Conservation (phyloP, 1,140 invertebrate species). For the Pectinophora gossypiella region DNA sequence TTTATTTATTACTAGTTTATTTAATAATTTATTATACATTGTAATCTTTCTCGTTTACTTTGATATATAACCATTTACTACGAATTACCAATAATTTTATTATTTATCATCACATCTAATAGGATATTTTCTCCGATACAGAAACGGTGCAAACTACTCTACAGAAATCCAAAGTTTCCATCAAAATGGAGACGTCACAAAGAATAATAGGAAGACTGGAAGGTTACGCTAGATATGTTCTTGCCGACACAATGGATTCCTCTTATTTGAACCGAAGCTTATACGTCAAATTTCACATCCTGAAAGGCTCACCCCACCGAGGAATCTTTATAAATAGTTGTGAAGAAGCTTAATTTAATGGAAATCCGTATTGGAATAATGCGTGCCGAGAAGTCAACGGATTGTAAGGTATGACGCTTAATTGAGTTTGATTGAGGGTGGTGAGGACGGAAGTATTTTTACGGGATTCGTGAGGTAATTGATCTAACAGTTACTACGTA, state of each 20-base stretch:
- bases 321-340: conserved; percentile 73
- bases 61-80: too few relatives aligned
- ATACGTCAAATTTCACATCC: conserved; percentile 72
- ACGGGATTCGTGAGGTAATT: too few relatives aligned
- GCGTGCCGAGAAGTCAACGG: conserved; percentile 55
- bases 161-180: conserved; percentile 20
- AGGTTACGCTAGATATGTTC: conserved; percentile 57
- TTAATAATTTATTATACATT: too few relatives aligned
- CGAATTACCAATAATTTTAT: too few relatives aligned
- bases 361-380: conserved; percentile 61
- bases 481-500: too few relatives aligned
- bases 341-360: conserved; percentile 65
- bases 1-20: too few relatives aligned
- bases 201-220: conserved; percentile 49
- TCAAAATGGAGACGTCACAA: conserved; percentile 45
- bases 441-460: background rate
- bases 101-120: too few relatives aligned
- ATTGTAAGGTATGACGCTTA: conserved; percentile 40
- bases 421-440: conserved; percentile 31
- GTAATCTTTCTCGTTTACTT: too few relatives aligned
- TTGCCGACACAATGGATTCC: conserved; percentile 38
- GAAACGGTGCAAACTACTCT: too few relatives aligned
- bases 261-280: conserved; percentile 50
- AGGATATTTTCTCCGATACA: too few relatives aligned
- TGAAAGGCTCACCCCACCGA: conserved; percentile 50